phyloP scores from a whole-genome alignment of 2,888 invertebrate species.

The Platycheirus albimanus region DNA sequence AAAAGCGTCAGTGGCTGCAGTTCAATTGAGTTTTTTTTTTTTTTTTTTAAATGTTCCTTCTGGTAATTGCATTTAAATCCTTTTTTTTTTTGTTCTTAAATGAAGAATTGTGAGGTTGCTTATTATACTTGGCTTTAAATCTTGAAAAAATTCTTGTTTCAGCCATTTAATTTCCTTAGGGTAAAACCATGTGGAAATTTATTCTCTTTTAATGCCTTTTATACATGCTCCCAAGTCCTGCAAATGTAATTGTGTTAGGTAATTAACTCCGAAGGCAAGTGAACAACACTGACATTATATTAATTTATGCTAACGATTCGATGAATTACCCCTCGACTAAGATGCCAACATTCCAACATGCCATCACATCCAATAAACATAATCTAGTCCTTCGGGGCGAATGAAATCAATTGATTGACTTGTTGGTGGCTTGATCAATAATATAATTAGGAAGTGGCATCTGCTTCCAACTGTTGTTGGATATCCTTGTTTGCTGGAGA shows the following conservation, averaged over 20 bases:
- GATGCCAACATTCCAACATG: conserved; percentile 11
- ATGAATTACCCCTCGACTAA: conserved; percentile 44
- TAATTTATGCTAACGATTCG: conserved; percentile 67
- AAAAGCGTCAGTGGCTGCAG: conserved; percentile 10
- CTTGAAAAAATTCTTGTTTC: not conserved
- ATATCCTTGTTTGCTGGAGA: conserved; percentile 25
- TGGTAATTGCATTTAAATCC: no score
- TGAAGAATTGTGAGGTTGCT: no score
- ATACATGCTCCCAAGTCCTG: conserved; percentile 38
- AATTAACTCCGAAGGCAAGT: conserved; percentile 64
- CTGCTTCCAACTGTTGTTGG: conserved; percentile 7
- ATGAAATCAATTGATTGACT: conserved; percentile 59
- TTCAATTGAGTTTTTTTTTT: conserved; percentile 13
- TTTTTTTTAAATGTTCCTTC: not conserved
- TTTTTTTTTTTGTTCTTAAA: no score
- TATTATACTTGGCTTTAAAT: no score
- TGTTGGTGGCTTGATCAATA: conserved; percentile 48
- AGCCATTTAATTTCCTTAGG: not conserved
- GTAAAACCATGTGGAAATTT: not conserved
- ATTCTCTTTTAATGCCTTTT: conserved; percentile 20
- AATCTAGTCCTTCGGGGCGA: conserved; percentile 44
- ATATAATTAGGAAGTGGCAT: conserved; percentile 21
- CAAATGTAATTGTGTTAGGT: conserved; percentile 62
- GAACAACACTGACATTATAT: conserved; percentile 66
- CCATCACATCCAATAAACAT: conserved; percentile 14